A percentile compares a stretch with the other conserved stretches of the same genome.
Conservation (phyloP, 2,797 vertebrate species). For the Sebastiscus albofasciatus region DNA sequence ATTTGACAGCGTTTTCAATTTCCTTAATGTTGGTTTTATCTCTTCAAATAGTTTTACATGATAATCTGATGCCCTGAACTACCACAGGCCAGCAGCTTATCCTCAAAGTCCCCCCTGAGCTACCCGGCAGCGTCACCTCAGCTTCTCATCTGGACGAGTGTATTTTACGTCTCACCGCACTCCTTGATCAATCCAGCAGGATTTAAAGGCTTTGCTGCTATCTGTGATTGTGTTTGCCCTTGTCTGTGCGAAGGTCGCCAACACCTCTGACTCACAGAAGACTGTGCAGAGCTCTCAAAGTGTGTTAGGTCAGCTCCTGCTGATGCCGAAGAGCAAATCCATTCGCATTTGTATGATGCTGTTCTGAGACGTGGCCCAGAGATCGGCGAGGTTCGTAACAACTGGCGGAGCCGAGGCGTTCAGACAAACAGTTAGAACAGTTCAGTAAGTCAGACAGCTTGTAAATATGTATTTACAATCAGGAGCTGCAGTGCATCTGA, state of each 20-base stretch:
- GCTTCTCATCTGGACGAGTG: constrained; percentile 33
- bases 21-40: constrained; percentile 34
- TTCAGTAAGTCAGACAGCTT: not conserved
- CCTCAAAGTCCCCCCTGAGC: not conserved
- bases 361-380: constrained; percentile 35
- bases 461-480: constrained; percentile 17
- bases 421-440: not conserved
- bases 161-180: constrained; percentile 25
- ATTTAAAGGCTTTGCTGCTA: constrained; percentile 50
- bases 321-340: constrained; percentile 43
- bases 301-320: constrained; percentile 20
- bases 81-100: constrained; percentile 15
- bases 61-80: constrained; percentile 20
- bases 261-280: constrained; percentile 32
- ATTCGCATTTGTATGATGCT: constrained; percentile 56
- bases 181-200: constrained; percentile 34
- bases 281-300: constrained; percentile 4
- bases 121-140: constrained; percentile 1
- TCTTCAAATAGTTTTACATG: constrained; percentile 11
- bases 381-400: not conserved
- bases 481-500: constrained; percentile 5
- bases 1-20: constrained; percentile 24
- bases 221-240: constrained; percentile 36
- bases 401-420: not conserved
- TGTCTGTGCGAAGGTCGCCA: constrained; percentile 30